phyloP scores from a whole-genome alignment of 2,888 invertebrate genomes.

The Agelastica alni region DNA sequence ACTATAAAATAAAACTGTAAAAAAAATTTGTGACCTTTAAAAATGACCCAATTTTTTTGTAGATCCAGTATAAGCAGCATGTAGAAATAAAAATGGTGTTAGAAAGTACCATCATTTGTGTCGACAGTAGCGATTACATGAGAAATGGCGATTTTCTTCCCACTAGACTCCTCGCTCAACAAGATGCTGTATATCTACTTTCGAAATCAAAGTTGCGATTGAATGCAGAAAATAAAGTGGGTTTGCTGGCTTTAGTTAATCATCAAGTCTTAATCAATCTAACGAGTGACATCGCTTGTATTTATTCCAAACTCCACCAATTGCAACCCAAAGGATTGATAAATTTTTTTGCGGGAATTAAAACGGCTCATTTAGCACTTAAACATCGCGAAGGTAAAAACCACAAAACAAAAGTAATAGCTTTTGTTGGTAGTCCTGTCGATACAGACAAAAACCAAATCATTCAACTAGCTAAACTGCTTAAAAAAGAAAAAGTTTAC shows the following conservation, averaged over 20 bases:
- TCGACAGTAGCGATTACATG: slow-evolving; percentile 99
- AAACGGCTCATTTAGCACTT: slow-evolving; percentile 94
- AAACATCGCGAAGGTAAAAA: slow-evolving; percentile 99
- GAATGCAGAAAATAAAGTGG: slow-evolving; percentile 99
- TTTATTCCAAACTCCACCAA: slow-evolving; percentile 92
- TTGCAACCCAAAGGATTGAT: slow-evolving; percentile 91
- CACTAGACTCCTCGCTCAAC: slow-evolving; percentile 95
- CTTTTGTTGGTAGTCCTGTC: slow-evolving; percentile 96
- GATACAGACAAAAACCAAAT: slow-evolving; percentile 90
- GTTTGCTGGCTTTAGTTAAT: slow-evolving; percentile 86
- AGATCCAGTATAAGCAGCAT: background rate
- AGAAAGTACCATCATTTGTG: slow-evolving; percentile 98
- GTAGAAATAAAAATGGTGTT: slow-evolving; percentile 80
- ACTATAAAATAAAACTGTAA: no score
- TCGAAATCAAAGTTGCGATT: slow-evolving; percentile 96
- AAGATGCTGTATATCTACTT: slow-evolving; percentile 97
- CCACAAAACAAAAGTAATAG: slow-evolving; percentile 98
- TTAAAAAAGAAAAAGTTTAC: slow-evolving; percentile 99
- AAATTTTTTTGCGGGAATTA: slow-evolving; percentile 87
- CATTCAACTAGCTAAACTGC: slow-evolving; percentile 90
- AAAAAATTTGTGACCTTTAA: no score
- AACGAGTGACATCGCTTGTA: slow-evolving; percentile 94
- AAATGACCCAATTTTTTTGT: no score
- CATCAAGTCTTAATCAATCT: slow-evolving; percentile 95
- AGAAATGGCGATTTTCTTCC: slow-evolving; percentile 99